A percentile compares a stretch with the other conserved stretches of the same genome.
phyloP scores from a whole-genome alignment of 1,140 invertebrate species.

The Pseudomyrmex concolor region DNA sequence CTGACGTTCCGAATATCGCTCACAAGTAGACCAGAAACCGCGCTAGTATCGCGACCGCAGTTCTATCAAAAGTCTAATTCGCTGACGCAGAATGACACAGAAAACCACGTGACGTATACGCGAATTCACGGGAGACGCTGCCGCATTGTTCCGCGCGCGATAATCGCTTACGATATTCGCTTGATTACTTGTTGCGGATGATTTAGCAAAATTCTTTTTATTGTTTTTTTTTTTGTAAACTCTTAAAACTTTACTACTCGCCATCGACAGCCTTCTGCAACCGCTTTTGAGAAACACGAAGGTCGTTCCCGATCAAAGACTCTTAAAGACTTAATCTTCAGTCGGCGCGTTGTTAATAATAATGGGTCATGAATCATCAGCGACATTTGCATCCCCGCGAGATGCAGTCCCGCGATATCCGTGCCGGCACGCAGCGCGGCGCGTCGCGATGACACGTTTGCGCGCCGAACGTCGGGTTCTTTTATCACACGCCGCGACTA shows the following conservation, averaged over 20 bases:
- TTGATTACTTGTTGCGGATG: background rate
- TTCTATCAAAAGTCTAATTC: conserved; percentile 29
- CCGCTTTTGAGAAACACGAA: background rate
- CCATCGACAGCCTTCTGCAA: too few species aligned
- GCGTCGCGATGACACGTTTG: background rate
- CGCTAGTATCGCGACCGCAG: background rate
- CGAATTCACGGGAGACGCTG: conserved; percentile 24
- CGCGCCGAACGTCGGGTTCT: background rate
- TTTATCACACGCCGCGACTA: conserved; percentile 1
- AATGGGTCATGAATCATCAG: conserved; percentile 14
- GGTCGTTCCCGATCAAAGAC: background rate
- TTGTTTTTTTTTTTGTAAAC: too few species aligned
- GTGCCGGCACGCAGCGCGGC: background rate
- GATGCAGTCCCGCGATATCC: background rate
- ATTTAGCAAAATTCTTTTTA: background rate
- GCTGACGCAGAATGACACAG: conserved; percentile 61
- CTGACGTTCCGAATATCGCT: background rate
- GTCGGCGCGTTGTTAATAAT: background rate
- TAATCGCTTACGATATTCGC: conserved; percentile 2
- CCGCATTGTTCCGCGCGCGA: conserved; percentile 21
- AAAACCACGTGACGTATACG: conserved; percentile 59
- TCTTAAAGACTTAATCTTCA: background rate
- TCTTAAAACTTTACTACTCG: too few species aligned
- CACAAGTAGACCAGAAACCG: conserved; percentile 8
- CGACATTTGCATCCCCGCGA: background rate